Percentiles rank a stretch among this genome's conserved stretches.
These are phyloP conservation scores for Aphaenogaster rudis DNA, from an alignment of 1,140 invertebrate genomes.

Conservation along the genomic window DNA sequence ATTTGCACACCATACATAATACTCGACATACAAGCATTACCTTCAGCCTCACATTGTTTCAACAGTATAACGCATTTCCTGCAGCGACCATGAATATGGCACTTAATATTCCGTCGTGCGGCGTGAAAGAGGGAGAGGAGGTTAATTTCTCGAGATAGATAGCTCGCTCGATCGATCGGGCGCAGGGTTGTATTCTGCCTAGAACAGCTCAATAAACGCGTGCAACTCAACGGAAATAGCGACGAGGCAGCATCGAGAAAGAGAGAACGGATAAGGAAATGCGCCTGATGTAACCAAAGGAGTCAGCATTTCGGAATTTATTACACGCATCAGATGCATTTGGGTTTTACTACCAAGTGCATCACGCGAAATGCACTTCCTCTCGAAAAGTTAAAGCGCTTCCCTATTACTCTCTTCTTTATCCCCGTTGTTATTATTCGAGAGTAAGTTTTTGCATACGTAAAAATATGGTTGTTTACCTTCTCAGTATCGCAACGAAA, in stretches of 20 bases:
- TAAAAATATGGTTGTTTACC: not conserved
- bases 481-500: not conserved
- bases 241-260: not conserved
- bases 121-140: constrained; percentile 20
- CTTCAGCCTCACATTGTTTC: constrained; percentile 50
- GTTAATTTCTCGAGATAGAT: constrained; percentile 65
- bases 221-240: constrained; percentile 54
- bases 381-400: not conserved
- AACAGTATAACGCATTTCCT: constrained; percentile 44
- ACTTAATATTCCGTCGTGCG: constrained; percentile 69
- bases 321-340: not conserved
- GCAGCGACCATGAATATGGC: constrained; percentile 50
- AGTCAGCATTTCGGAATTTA: constrained; percentile 30
- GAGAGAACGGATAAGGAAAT: constrained; percentile 5
- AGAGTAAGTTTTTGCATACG: not conserved
- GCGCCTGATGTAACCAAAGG: not conserved
- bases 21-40: not conserved
- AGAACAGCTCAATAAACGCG: constrained; percentile 16
- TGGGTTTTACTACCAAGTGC: constrained; percentile 3
- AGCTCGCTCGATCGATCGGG: constrained; percentile 47
- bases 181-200: constrained; percentile 6
- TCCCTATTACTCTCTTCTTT: not conserved
- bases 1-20: constrained; percentile 34
- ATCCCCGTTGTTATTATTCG: constrained; percentile 30
- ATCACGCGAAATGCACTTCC: not conserved